phyloP scores from a whole-genome alignment of 1,140 invertebrate genomes.

The Ceratosolen solmsi region DNA sequence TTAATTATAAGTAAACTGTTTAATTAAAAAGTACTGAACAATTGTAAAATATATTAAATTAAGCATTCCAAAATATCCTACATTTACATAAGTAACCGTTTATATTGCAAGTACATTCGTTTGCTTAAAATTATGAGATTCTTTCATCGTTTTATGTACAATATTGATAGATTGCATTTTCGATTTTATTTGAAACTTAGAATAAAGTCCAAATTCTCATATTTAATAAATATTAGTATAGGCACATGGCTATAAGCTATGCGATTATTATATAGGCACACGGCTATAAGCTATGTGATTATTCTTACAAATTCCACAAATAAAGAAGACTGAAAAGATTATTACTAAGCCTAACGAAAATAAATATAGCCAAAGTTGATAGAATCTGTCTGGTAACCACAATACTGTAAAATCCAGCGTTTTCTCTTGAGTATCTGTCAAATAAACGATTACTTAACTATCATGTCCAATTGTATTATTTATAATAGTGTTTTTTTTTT shows the following conservation, averaged over 20 bases:
- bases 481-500: no score
- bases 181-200: slow-evolving; percentile 24
- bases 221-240: background rate
- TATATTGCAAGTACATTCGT: background rate
- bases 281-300: slow-evolving; percentile 60
- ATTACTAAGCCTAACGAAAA: slow-evolving; percentile 58
- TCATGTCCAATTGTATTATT: no score
- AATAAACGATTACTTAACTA: background rate
- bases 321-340: slow-evolving; percentile 55
- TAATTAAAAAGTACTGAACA: background rate
- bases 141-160: background rate
- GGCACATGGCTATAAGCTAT: slow-evolving; percentile 59
- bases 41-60: background rate
- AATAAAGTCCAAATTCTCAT: slow-evolving; percentile 51
- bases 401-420: slow-evolving; percentile 70
- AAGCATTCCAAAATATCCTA: background rate
- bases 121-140: background rate
- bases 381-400: slow-evolving; percentile 71
- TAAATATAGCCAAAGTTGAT: slow-evolving; percentile 65
- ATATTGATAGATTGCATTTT: slow-evolving; percentile 40
- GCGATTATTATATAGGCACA: slow-evolving; percentile 57
- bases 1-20: background rate
- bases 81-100: background rate
- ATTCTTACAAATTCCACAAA: slow-evolving; percentile 58
- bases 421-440: slow-evolving; percentile 72